These are phyloP conservation scores for Epicampocera succincta DNA, from an alignment of 2,888 invertebrate genomes.

Conservation along the genomic window DNA sequence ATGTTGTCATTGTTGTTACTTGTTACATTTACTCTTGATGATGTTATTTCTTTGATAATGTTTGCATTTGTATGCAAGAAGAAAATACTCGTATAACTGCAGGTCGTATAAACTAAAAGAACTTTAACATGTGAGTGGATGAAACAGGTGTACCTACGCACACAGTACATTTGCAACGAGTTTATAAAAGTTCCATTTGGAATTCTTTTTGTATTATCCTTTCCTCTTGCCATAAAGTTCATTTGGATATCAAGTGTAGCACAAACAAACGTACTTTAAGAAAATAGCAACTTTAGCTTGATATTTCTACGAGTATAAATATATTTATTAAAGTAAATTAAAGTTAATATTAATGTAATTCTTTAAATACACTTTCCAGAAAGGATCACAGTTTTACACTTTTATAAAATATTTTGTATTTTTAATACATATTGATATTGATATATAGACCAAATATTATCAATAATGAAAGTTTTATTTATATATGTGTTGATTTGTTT, in stretches of 20 bases:
- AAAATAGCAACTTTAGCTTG: neutral
- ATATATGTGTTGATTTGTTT: no score
- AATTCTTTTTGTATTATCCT: constrained; percentile 10
- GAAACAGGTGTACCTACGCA: neutral
- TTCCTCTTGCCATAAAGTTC: constrained; percentile 4
- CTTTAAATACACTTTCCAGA: no score
- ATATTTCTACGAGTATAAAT: constrained; percentile 13
- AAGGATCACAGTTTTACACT: no score
- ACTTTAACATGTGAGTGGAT: constrained; percentile 3
- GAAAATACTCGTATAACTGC: neutral
- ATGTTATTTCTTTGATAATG: constrained; percentile 48
- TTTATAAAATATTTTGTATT: no score
- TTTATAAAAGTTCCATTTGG: constrained; percentile 14
- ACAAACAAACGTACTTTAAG: neutral
- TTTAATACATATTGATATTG: no score
- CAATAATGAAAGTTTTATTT: no score
- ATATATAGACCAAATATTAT: no score
- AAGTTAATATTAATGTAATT: no score
- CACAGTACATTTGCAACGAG: neutral
- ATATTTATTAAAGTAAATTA: neutral
- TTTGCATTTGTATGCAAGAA: constrained; percentile 53
- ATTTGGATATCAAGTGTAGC: constrained; percentile 1
- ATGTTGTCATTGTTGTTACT: constrained; percentile 44
- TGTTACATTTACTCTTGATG: constrained; percentile 53
- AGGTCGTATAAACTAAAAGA: constrained; percentile 14